Evolutionary conservation across 2,113 vertebrate genomes (phyloP), one percentile per base, ranked within the genome.

Genomic region (Elgaria multicarinata): DNA sequence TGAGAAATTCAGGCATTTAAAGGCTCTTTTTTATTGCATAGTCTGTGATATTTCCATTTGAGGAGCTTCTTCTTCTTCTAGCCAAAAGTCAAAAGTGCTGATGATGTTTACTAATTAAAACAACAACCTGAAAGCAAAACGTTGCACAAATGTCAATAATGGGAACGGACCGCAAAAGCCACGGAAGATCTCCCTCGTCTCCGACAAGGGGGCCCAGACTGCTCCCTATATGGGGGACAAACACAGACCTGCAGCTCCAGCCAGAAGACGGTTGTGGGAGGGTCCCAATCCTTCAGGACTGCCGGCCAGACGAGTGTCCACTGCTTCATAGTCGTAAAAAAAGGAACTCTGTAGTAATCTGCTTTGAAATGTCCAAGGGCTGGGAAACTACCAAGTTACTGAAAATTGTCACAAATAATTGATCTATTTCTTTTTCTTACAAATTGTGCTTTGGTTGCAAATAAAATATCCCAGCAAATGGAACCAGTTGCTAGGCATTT

Each of bases 121-220:
- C 97, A 97, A 97, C 96, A 96, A 97, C 39, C 74, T 42, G 39
- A 96, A 96, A 85, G 94, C 83, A 1, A 95, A 97, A 95, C 95
- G 93, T 92, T 91, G 80, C 14, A 0, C 90, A n/a, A 1, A 85
- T 85, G 92, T 87, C 94, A 95, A 96, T 33, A 97, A 97, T 96
- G 92, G 93, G 96, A 88, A 94, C 92, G 97, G 97, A 97, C 96
- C 96, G 95, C 76, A 94, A 96, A 95, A 96, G 97, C 97, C 97
- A 96, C 90, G 84, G 86, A 96, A 96, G 95, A 95, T 96, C 95
- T 93, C 95, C 83, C 95, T 95, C 95, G 92, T 95, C 91, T 93
- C 96, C 96, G 95, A 95, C 95, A 94, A 91, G 71, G 76, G 91
- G 39, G 94, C 94, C 93, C 96, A 94, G 95, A 93, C 95, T 93